phyloP scores from a whole-genome alignment of 2,113 vertebrate genomes.

The Neogobius melanostomus region DNA sequence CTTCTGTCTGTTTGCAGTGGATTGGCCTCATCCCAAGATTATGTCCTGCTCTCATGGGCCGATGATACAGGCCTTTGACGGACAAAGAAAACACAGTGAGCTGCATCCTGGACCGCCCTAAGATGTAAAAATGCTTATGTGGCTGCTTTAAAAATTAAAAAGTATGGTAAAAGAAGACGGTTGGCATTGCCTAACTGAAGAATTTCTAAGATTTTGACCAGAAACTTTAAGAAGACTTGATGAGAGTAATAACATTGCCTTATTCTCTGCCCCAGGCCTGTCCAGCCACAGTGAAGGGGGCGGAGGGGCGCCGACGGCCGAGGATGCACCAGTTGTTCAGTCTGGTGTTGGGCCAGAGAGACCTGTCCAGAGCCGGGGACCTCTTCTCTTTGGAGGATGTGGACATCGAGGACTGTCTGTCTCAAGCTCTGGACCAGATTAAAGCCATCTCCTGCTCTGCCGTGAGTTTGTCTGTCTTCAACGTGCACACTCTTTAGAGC shows the following conservation, averaged over 20 bases:
- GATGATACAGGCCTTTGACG: neutral
- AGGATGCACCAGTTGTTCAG: conserved; percentile 93
- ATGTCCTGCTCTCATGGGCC: conserved; percentile 41
- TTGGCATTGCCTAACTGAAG: neutral
- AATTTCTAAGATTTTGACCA: too few species aligned
- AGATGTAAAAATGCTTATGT: neutral
- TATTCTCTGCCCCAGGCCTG: neutral
- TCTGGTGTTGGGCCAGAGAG: conserved; percentile 89
- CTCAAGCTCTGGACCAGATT: conserved; percentile 92
- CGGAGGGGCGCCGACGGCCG: conserved; percentile 31
- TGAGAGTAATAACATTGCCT: neutral
- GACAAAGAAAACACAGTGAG: neutral
- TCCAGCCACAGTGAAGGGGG: conserved; percentile 16
- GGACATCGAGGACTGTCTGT: conserved; percentile 90
- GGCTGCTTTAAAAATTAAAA: too few species aligned
- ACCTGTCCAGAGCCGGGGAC: conserved; percentile 92
- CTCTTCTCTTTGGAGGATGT: conserved; percentile 92
- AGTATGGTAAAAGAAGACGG: too few species aligned
- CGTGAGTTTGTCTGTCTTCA: conserved; percentile 73
- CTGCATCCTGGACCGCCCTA: neutral
- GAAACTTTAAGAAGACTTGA: too few species aligned
- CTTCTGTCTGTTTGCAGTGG: conserved; percentile 20
- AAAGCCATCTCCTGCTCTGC: conserved; percentile 89
- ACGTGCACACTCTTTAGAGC: neutral
- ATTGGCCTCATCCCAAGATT: conserved; percentile 35